Conservation (phyloP, 2,113 vertebrate species). For the Beaufortia kweichowensis region DNA sequence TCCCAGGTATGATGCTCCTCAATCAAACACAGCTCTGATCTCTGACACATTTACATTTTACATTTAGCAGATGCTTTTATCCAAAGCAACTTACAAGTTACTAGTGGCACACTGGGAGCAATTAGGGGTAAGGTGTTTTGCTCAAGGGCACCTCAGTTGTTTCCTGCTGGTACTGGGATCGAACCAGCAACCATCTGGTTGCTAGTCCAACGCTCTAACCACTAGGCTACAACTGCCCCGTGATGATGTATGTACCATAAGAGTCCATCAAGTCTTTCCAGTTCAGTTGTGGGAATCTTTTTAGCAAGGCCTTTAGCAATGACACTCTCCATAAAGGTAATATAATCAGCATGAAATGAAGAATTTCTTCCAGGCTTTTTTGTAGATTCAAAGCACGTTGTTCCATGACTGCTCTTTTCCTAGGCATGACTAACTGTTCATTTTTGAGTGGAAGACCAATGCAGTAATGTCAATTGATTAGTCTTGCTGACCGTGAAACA, state of each 20-base stretch:
- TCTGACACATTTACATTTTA: too few species aligned
- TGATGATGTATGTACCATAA: conserved; percentile 15
- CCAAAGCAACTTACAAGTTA: too few species aligned
- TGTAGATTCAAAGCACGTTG: not conserved
- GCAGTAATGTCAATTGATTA: not conserved
- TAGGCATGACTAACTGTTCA: not conserved
- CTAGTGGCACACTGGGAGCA: too few species aligned
- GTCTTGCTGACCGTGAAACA: not conserved
- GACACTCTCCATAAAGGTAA: not conserved
- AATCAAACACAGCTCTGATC: not conserved
- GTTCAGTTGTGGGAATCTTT: not conserved
- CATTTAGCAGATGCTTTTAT: too few species aligned
- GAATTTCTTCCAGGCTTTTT: too few species aligned
- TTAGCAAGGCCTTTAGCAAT: not conserved
- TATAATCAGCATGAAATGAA: conserved; percentile 18
- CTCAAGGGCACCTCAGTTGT: too few species aligned
- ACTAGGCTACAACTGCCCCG: too few species aligned
- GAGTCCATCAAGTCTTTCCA: conserved; percentile 1
- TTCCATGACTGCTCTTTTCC: not conserved
- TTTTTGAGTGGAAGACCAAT: conserved; percentile 21
- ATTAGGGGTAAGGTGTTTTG: too few species aligned
- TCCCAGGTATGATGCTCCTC: conserved; percentile 20
- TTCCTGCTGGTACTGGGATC: too few species aligned
- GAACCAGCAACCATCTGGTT: too few species aligned
- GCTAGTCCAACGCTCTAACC: too few species aligned